Percentiles rank a stretch among this genome's conserved stretches.
Evolutionary conservation across 2,797 vertebrate genomes (phyloP).

Genomic region (Mallotus villosus): DNA sequence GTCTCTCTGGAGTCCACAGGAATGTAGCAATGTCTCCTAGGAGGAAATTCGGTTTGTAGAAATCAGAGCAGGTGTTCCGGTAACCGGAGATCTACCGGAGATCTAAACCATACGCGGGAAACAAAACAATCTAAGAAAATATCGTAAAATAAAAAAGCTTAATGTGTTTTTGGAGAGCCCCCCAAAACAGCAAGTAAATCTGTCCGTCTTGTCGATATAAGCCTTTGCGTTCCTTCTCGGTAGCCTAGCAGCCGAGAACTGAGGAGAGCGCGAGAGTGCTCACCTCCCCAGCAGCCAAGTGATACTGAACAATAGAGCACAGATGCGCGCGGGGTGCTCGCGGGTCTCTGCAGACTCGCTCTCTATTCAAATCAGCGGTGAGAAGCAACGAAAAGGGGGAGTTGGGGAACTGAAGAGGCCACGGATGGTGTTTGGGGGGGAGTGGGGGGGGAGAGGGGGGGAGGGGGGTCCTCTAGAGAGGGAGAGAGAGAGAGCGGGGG

Average conservation of each 20-base stretch:
- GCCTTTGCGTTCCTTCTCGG: conserved; percentile 19
- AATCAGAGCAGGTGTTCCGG: conserved; percentile 56
- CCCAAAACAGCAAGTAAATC: background rate
- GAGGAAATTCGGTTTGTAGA: conserved; percentile 44
- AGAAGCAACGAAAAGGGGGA: conserved; percentile 1
- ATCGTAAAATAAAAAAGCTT: conserved; percentile 28
- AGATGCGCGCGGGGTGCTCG: conserved; percentile 44
- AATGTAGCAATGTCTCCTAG: conserved; percentile 65
- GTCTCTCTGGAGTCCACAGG: conserved; percentile 60
- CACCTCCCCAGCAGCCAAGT: conserved; percentile 60
- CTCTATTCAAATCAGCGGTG: conserved; percentile 64
- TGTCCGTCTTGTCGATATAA: background rate
- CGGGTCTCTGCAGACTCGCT: conserved; percentile 51
- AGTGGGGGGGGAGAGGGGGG: background rate
- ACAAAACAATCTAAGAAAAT: conserved; percentile 21
- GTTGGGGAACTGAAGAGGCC: background rate
- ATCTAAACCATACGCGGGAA: conserved; percentile 57
- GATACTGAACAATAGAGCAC: conserved; percentile 79
- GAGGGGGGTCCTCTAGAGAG: background rate
- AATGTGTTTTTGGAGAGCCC: background rate
- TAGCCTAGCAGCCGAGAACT: conserved; percentile 26
- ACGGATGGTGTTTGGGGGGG: background rate
- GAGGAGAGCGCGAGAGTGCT: conserved; percentile 43
- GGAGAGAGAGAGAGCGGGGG: conserved; percentile 1
- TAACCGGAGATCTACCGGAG: conserved; percentile 37